Conservation (phyloP, 2,113 vertebrate species). For the Ranitomeya imitator region DNA sequence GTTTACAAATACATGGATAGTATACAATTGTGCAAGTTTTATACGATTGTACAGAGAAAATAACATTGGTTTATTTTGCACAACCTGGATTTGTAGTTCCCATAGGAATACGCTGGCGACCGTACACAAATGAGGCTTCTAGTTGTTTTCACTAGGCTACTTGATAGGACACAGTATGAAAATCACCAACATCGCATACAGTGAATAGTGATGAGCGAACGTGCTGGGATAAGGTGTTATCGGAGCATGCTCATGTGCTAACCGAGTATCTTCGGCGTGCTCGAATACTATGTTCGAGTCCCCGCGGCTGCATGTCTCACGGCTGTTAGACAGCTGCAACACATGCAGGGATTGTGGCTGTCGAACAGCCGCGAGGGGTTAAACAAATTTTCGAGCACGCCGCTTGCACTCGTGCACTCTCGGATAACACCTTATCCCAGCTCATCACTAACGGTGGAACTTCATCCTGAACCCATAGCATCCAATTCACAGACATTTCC, state of each 20-base stretch:
- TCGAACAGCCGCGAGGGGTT: too few relatives aligned
- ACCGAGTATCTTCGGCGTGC: too few relatives aligned
- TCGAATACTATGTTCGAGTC: too few relatives aligned
- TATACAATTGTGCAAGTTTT: conserved; percentile 40
- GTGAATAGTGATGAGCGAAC: too few relatives aligned
- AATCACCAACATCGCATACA: not conserved
- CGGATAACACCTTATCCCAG: too few relatives aligned
- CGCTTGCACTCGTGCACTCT: too few relatives aligned
- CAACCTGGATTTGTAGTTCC: not conserved
- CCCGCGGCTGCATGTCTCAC: too few relatives aligned
- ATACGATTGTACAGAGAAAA: conserved; percentile 4
- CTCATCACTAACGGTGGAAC: not conserved
- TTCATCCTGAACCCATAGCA: not conserved
- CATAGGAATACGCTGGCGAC: not conserved
- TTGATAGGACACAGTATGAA: not conserved
- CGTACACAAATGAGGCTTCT: not conserved
- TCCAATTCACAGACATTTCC: not conserved
- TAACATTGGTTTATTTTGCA: not conserved
- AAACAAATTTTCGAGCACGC: too few relatives aligned
- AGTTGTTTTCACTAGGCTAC: not conserved
- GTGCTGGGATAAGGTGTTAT: too few relatives aligned
- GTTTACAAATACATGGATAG: conserved; percentile 39
- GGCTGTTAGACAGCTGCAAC: too few relatives aligned
- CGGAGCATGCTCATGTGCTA: too few relatives aligned
- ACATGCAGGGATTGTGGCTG: too few relatives aligned